These are phyloP conservation scores for Epinotia ramella DNA, from an alignment of 2,888 invertebrate genomes.

Conservation along the genomic window DNA sequence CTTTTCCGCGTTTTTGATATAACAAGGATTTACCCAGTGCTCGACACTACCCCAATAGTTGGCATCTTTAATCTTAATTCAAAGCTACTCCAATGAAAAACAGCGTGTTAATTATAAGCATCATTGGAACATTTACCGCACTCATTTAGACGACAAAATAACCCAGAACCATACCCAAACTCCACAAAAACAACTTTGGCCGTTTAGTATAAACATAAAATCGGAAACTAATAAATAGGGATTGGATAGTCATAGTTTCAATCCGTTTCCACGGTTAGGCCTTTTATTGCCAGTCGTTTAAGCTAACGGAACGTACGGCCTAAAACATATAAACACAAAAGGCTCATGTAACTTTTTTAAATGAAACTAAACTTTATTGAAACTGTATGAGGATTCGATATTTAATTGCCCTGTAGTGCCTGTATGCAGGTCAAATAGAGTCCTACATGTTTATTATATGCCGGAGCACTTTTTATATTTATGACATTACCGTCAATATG, in stretches of 20 bases:
- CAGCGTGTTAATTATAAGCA: background rate
- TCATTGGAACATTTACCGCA: background rate
- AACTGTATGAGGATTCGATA: conserved; percentile 13
- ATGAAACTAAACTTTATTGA: background rate
- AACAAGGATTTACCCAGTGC: too few relatives aligned
- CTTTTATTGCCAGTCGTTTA: conserved; percentile 28
- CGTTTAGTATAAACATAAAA: conserved; percentile 39
- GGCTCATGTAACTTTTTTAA: background rate
- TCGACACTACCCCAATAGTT: too few relatives aligned
- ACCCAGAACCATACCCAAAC: background rate
- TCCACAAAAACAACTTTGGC: conserved; percentile 25
- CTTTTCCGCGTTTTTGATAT: too few relatives aligned
- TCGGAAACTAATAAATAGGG: conserved; percentile 33
- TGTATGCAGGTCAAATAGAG: background rate
- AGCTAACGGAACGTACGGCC: background rate
- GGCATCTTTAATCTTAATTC: too few relatives aligned
- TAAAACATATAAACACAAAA: background rate
- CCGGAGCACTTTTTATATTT: too few relatives aligned
- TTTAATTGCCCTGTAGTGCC: conserved; percentile 11
- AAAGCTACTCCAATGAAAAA: too few relatives aligned
- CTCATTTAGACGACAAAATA: background rate
- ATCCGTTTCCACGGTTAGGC: conserved; percentile 35
- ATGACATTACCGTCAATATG: too few relatives aligned
- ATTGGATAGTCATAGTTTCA: conserved; percentile 45
- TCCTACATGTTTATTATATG: too few relatives aligned